A percentile compares a stretch with the other conserved stretches of the same genome.
Conservation (phyloP, 2,888 invertebrate species). For the Thymelicus lineola region DNA sequence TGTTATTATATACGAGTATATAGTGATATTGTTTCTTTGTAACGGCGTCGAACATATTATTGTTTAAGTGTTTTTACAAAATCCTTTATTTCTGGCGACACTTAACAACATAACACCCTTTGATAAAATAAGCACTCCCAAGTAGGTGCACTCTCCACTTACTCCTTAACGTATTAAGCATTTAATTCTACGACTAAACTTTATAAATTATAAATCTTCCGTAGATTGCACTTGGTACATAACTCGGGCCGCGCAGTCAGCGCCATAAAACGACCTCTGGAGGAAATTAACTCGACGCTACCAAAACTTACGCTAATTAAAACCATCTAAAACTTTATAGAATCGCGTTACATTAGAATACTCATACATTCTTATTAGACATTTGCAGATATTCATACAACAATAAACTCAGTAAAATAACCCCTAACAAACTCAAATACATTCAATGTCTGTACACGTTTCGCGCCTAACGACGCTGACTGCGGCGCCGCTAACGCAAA, state of each 20-base stretch:
- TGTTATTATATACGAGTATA: too few relatives aligned
- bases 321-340: constrained; percentile 3
- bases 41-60: too few relatives aligned
- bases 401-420: constrained; percentile 20
- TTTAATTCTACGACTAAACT: constrained; percentile 30
- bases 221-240: constrained; percentile 36
- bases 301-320: constrained; percentile 8
- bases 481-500: constrained; percentile 10
- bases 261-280: not conserved
- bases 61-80: not conserved
- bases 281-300: constrained; percentile 4
- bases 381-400: constrained; percentile 8
- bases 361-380: constrained; percentile 3
- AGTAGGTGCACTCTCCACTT: not conserved
- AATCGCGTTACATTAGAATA: constrained; percentile 3
- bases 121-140: constrained; percentile 10
- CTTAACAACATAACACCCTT: not conserved
- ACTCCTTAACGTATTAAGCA: constrained; percentile 9
- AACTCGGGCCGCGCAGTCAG: constrained; percentile 8
- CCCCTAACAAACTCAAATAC: constrained; percentile 18
- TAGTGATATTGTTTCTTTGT: too few relatives aligned
- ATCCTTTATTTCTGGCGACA: not conserved
- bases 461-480: constrained; percentile 9
- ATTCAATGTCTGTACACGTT: constrained; percentile 19
- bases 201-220: constrained; percentile 34